These are phyloP conservation scores for Pyrgilauda ruficollis DNA, from an alignment of 2,113 vertebrate genomes.

Conservation along the genomic window DNA sequence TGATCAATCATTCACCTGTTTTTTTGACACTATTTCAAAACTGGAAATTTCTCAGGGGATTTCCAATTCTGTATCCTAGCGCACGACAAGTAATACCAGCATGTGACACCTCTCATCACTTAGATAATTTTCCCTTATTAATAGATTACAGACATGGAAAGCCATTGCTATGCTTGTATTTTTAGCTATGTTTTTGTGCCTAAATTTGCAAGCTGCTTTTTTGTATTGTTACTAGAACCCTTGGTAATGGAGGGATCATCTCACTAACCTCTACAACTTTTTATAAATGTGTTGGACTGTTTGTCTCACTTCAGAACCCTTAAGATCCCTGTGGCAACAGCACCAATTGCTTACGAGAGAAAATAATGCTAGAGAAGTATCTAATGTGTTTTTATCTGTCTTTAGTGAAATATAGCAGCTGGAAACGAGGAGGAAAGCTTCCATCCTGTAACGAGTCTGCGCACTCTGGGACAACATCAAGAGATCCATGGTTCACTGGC, in stretches of 20 bases:
- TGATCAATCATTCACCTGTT: neutral
- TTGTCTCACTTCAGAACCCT: neutral
- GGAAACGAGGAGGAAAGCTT: neutral
- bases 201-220: neutral
- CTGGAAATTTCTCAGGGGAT: neutral
- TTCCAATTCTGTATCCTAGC: neutral
- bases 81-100: neutral
- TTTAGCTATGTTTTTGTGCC: neutral
- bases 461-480: neutral
- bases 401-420: neutral
- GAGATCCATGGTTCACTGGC: neutral
- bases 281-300: neutral
- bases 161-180: neutral
- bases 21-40: neutral
- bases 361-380: neutral
- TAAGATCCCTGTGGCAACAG: neutral
- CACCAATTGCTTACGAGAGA: neutral
- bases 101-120: neutral
- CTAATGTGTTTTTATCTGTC: neutral
- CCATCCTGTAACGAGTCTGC: neutral
- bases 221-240: neutral
- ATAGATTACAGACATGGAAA: neutral
- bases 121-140: neutral
- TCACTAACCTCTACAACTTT: neutral
- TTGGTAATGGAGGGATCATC: neutral